Conservation (phyloP, 2,888 invertebrate species). For the Oxycera nigricornis region DNA sequence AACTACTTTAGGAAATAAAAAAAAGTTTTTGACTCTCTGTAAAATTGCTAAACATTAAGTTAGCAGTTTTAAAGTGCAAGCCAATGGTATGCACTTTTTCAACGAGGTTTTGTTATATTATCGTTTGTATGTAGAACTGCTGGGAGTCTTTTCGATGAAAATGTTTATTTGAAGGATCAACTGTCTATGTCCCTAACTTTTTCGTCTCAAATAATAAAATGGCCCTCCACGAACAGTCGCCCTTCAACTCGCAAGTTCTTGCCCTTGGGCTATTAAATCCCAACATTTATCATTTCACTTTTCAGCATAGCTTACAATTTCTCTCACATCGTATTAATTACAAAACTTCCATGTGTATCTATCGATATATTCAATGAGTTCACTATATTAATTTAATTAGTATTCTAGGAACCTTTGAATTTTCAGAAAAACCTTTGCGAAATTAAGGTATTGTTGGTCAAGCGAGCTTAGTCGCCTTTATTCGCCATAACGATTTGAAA, state of each 20-base stretch:
- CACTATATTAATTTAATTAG: slow-evolving; percentile 4
- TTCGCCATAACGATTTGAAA: too few relatives aligned
- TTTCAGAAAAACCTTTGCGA: slow-evolving; percentile 25
- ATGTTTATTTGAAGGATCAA: too few relatives aligned
- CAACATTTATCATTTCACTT: not conserved
- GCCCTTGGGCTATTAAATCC: slow-evolving; percentile 6
- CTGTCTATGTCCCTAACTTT: too few relatives aligned
- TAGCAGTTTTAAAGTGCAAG: too few relatives aligned
- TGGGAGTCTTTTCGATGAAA: too few relatives aligned
- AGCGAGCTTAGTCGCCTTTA: too few relatives aligned
- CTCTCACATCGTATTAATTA: not conserved
- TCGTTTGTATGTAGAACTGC: too few relatives aligned
- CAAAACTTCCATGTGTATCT: not conserved
- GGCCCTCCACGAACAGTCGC: not conserved
- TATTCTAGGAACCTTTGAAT: slow-evolving; percentile 41
- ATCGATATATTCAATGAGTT: not conserved
- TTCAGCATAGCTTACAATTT: not conserved
- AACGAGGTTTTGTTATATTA: too few relatives aligned
- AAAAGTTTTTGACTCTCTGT: too few relatives aligned
- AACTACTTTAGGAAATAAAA: too few relatives aligned
- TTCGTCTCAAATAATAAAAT: not conserved
- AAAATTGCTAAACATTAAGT: too few relatives aligned
- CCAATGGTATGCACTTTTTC: too few relatives aligned
- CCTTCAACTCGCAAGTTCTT: not conserved
- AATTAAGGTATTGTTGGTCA: not conserved